Percentiles rank a stretch among this genome's conserved stretches.
These are phyloP conservation scores for Mylabris sibirica DNA, from an alignment of 2,888 invertebrate genomes.

Conservation along the genomic window DNA sequence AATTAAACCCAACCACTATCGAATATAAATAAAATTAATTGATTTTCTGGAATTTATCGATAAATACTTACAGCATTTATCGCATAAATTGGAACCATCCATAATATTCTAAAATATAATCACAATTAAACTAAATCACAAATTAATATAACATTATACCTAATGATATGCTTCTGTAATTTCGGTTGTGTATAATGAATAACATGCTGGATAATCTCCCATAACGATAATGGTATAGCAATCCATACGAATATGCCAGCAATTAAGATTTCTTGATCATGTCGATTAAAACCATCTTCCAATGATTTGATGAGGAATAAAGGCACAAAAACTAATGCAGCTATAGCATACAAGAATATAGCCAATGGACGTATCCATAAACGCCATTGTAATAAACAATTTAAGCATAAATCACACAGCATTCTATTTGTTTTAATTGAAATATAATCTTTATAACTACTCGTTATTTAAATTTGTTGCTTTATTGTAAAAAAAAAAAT, in stretches of 20 bases:
- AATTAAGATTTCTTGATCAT: conserved; percentile 82
- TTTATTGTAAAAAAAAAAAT: too few relatives aligned
- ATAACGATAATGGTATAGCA: conserved; percentile 90
- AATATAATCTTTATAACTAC: neutral
- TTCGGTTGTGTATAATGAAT: conserved; percentile 92
- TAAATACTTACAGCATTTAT: conserved; percentile 82
- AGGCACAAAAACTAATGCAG: conserved; percentile 85
- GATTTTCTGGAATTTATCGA: neutral
- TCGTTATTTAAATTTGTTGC: too few relatives aligned
- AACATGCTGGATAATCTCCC: conserved; percentile 94
- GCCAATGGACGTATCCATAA: conserved; percentile 90
- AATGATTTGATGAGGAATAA: conserved; percentile 82
- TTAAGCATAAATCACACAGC: conserved; percentile 52
- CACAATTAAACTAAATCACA: neutral
- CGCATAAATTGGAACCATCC: conserved; percentile 98
- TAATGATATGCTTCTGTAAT: conserved; percentile 92
- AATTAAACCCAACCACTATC: conserved; percentile 84
- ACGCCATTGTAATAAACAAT: conserved; percentile 71
- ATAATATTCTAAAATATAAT: conserved; percentile 76
- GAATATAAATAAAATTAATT: conserved; percentile 31
- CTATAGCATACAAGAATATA: conserved; percentile 78
- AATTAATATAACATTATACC: conserved; percentile 68
- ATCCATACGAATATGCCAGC: conserved; percentile 92
- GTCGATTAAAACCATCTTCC: conserved; percentile 77
- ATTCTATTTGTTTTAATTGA: conserved; percentile 38